Evolutionary conservation across 2,797 vertebrate species (phyloP).

Genomic region (Arremon aurantiirostris): DNA sequence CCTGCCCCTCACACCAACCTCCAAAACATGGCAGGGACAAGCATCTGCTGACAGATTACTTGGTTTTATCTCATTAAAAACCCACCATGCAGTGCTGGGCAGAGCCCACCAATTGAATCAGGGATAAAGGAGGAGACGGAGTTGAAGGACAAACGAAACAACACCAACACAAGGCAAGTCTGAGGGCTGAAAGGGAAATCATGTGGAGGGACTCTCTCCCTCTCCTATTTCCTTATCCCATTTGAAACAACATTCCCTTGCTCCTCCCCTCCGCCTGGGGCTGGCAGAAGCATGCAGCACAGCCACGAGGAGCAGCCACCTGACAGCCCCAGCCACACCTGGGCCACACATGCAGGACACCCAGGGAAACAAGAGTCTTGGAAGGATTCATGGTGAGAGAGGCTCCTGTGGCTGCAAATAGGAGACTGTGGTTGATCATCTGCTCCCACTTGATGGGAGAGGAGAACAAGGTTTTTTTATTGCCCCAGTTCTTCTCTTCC

Average conservation of each 20-base stretch:
- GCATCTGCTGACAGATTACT: neutral
- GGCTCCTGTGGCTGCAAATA: neutral
- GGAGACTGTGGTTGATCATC: neutral
- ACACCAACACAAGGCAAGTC: neutral
- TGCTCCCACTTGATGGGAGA: neutral
- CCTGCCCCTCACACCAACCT: neutral
- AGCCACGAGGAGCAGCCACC: neutral
- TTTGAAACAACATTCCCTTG: neutral
- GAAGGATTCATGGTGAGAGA: neutral
- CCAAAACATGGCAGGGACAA: neutral
- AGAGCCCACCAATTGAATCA: neutral
- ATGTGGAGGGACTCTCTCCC: neutral
- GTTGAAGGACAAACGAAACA: neutral
- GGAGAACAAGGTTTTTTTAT: neutral
- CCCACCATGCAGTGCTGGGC: neutral
- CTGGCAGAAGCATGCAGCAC: neutral
- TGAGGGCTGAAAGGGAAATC: neutral
- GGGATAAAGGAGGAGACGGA: neutral
- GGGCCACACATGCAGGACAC: neutral
- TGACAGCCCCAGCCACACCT: neutral
- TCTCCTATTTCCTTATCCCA: neutral
- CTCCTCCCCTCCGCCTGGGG: neutral
- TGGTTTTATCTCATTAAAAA: neutral
- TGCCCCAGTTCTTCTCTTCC: constrained; percentile 9
- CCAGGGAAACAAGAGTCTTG: neutral